Conservation (phyloP, 2,888 invertebrate species). For the Standfussiana lucernea region DNA sequence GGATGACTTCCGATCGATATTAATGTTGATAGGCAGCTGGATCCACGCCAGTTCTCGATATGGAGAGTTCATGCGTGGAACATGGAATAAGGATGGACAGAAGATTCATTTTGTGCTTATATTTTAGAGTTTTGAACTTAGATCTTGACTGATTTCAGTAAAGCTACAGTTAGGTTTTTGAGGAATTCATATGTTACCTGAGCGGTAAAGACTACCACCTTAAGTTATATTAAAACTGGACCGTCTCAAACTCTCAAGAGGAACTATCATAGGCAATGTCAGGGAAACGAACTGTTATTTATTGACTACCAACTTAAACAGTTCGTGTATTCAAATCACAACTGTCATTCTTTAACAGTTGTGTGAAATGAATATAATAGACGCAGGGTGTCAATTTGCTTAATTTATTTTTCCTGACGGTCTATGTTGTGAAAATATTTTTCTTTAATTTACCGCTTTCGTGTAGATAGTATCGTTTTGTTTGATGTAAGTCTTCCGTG, state of each 20-base stretch:
- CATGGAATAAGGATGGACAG: background rate
- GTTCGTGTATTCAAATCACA: background rate
- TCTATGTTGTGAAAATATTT: background rate
- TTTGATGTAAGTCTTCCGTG: background rate
- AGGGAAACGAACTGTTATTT: background rate
- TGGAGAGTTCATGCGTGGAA: slow-evolving; percentile 2
- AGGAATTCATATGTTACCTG: background rate
- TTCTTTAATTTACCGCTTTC: background rate
- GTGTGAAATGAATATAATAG: background rate
- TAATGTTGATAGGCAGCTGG: slow-evolving; percentile 61
- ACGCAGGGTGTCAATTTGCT: background rate
- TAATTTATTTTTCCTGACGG: background rate
- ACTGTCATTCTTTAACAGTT: background rate
- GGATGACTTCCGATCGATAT: slow-evolving; percentile 64
- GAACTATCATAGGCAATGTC: background rate
- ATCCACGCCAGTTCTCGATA: slow-evolving; percentile 61
- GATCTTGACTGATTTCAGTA: background rate
- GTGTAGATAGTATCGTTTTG: too few relatives aligned
- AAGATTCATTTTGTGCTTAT: background rate
- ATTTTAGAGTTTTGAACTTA: background rate
- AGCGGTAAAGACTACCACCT: background rate
- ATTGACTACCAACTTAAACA: background rate
- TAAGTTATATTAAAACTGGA: background rate
- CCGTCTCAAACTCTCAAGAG: background rate
- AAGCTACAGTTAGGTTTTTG: background rate